Percentiles rank a stretch among this genome's conserved stretches.
phyloP scores from a whole-genome alignment of 2,113 vertebrate genomes.

The Eolophus roseicapilla region DNA sequence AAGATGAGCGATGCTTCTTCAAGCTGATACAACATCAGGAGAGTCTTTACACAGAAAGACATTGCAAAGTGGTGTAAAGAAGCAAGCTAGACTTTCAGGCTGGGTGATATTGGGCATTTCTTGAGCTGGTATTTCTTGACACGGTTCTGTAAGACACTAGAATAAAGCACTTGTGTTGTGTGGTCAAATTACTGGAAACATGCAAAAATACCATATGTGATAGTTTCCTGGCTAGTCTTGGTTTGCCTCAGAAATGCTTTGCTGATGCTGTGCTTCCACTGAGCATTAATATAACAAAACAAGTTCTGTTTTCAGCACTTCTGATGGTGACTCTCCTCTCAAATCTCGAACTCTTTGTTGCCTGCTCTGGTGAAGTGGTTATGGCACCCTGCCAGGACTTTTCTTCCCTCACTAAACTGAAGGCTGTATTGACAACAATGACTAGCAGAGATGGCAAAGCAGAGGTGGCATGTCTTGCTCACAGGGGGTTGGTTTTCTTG shows the following conservation, averaged over 20 bases:
- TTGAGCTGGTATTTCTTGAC: neutral
- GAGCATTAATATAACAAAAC: conserved; percentile 41
- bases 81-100: neutral
- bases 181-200: conserved; percentile 35
- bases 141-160: neutral
- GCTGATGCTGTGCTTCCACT: conserved; percentile 59
- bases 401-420: neutral
- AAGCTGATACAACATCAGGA: neutral
- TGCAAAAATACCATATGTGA: conserved; percentile 12
- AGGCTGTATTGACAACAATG: neutral
- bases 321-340: conserved; percentile 28
- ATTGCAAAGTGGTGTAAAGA: neutral
- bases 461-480: conserved; percentile 10
- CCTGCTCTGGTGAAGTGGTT: conserved; percentile 45
- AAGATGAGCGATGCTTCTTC: neutral
- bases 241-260: conserved; percentile 65
- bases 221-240: conserved; percentile 48
- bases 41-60: neutral
- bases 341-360: conserved; percentile 42
- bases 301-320: conserved; percentile 32
- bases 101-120: neutral
- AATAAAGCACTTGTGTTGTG: neutral
- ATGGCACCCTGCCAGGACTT: neutral
- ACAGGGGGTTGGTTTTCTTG: neutral
- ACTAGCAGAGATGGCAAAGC: neutral